phyloP scores from a whole-genome alignment of 2,797 vertebrate species.

The Gadopsis bispinosus region DNA sequence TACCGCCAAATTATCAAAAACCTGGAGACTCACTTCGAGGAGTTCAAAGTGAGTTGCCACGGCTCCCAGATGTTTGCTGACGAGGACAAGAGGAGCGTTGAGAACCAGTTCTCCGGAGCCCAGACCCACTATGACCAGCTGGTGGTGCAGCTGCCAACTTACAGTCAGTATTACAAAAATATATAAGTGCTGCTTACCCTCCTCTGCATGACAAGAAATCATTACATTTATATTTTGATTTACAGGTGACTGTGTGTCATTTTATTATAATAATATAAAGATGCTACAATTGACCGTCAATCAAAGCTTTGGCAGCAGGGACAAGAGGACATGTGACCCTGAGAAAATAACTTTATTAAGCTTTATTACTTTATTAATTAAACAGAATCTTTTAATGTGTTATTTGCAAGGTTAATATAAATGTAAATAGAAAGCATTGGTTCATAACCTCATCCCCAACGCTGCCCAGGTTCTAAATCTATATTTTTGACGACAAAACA shows the following conservation, averaged over 20 bases:
- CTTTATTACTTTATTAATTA: no score
- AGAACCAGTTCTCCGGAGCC: constrained; percentile 89
- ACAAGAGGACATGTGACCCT: not conserved
- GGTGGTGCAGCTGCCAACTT: constrained; percentile 87
- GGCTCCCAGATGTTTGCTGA: constrained; percentile 93
- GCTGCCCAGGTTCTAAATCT: not conserved
- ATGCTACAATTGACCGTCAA: not conserved
- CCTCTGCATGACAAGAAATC: not conserved
- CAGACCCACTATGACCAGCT: constrained; percentile 90
- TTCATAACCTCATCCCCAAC: not conserved
- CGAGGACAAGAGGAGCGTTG: constrained; percentile 90
- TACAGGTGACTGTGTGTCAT: not conserved
- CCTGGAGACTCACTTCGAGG: constrained; percentile 92
- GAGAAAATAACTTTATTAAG: not conserved
- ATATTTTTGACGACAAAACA: not conserved
- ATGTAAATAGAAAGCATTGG: not conserved
- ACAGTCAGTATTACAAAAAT: constrained; percentile 72
- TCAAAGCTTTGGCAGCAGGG: not conserved
- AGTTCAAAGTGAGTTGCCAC: constrained; percentile 88
- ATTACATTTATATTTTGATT: not conserved
- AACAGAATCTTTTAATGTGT: not conserved
- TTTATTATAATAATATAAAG: not conserved
- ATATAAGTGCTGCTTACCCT: not conserved
- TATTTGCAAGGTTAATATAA: not conserved
- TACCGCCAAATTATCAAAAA: constrained; percentile 89